Conservation (phyloP, 2,888 invertebrate genomes). For the Harpalus rufipes region DNA sequence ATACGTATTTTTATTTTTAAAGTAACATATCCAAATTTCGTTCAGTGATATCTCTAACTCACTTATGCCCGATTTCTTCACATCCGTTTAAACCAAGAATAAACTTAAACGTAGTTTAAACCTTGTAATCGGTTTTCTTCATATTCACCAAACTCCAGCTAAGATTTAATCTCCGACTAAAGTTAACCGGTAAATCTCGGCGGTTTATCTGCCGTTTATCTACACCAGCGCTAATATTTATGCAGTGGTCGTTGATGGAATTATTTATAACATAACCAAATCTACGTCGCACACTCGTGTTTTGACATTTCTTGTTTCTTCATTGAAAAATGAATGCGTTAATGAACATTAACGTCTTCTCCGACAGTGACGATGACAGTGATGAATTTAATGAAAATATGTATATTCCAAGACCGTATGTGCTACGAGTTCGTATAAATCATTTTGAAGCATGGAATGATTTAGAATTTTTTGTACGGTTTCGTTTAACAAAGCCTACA, state of each 20-base stretch:
- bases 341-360: neutral
- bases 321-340: neutral
- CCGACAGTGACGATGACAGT: neutral
- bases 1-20: no score
- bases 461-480: constrained; percentile 36
- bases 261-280: no score
- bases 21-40: no score
- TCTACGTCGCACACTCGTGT: no score
- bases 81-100: neutral
- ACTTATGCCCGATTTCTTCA: neutral
- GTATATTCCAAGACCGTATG: constrained; percentile 12
- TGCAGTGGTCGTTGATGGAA: neutral
- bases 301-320: no score
- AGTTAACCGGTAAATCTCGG: neutral
- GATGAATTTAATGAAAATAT: neutral
- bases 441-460: constrained; percentile 42
- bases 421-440: constrained; percentile 1
- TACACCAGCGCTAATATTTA: neutral
- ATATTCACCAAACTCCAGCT: neutral
- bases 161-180: neutral
- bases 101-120: neutral
- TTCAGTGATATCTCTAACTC: no score
- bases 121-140: neutral
- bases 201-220: neutral
- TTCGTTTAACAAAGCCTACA: constrained; percentile 52